Conservation (phyloP, 2,888 invertebrate species). For the Lithophane leautieri region DNA sequence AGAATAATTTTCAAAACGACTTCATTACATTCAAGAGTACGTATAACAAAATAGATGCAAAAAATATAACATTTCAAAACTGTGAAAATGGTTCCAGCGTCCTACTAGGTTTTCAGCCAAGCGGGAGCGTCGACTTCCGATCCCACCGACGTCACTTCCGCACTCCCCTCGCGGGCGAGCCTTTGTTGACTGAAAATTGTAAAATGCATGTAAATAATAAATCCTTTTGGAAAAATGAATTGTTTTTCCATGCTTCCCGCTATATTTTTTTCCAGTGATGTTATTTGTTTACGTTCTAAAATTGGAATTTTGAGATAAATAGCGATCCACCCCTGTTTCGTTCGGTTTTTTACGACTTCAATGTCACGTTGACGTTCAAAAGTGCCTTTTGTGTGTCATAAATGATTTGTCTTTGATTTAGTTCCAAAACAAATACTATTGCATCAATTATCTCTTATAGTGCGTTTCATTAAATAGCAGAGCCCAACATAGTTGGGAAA, state of each 20-base stretch:
- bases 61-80: constrained; percentile 48
- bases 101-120: constrained; percentile 58
- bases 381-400: too few species aligned
- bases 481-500: too few species aligned
- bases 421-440: too few species aligned
- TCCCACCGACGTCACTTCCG: constrained; percentile 69
- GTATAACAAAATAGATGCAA: constrained; percentile 21
- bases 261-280: constrained; percentile 8
- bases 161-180: constrained; percentile 51
- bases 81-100: constrained; percentile 56
- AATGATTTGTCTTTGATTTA: too few species aligned
- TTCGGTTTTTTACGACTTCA: neutral
- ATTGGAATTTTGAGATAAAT: neutral
- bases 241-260: constrained; percentile 20
- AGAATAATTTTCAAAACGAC: neutral
- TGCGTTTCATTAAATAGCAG: too few species aligned
- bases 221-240: constrained; percentile 58
- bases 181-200: constrained; percentile 70
- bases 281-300: neutral
- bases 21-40: too few species aligned
- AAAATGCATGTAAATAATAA: constrained; percentile 72
- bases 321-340: neutral
- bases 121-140: constrained; percentile 69
- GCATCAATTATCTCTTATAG: too few species aligned
- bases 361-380: too few species aligned